phyloP scores from a whole-genome alignment of 2,797 vertebrate genomes.

The Falco cherrug region DNA sequence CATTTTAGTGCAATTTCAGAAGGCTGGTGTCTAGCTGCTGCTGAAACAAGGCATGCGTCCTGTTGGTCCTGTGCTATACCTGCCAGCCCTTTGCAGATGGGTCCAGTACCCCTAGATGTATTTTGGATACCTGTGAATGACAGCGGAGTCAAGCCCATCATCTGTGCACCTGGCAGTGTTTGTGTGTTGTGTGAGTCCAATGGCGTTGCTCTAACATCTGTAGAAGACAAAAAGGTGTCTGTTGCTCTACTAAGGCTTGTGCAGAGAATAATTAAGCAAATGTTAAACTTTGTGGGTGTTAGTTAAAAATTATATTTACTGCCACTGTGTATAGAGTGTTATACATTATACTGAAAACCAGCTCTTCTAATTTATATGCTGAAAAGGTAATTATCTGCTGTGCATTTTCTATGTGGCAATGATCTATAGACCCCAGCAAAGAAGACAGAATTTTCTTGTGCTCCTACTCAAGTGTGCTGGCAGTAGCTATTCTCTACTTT shows the following conservation, averaged over 20 bases:
- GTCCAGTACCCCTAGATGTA: not conserved
- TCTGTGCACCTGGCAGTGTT: not conserved
- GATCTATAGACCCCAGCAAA: not conserved
- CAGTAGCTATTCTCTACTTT: not conserved
- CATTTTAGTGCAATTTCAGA: not conserved
- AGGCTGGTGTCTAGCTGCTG: not conserved
- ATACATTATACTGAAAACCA: not conserved
- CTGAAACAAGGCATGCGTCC: not conserved
- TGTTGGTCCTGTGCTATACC: not conserved
- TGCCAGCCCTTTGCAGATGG: not conserved
- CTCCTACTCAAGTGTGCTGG: not conserved
- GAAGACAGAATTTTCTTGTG: not conserved
- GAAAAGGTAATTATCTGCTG: not conserved
- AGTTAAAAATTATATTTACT: conserved; percentile 12
- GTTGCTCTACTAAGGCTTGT: not conserved
- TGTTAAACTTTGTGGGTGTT: not conserved
- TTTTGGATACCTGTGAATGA: not conserved
- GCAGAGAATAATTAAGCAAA: not conserved
- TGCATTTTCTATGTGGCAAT: not conserved
- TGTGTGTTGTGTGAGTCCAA: not conserved
- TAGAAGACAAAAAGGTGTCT: not conserved
- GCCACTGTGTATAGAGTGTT: not conserved
- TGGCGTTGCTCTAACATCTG: not conserved
- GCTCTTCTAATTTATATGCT: not conserved
- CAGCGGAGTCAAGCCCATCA: not conserved